A percentile compares a stretch with the other conserved stretches of the same genome.
Conservation (phyloP, 2,797 vertebrate species). For the Protonibea diacanthus region DNA sequence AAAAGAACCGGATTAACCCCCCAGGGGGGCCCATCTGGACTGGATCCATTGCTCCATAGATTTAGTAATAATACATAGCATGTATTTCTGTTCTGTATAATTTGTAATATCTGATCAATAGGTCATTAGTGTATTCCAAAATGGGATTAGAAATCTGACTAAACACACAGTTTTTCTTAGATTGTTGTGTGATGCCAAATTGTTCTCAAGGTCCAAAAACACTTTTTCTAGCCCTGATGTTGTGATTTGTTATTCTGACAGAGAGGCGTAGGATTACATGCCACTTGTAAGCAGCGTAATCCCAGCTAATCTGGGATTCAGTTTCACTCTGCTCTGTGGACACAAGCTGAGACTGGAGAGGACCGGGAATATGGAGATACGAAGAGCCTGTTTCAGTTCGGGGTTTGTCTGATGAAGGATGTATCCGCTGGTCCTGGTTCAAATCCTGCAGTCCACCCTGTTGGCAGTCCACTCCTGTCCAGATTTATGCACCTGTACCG, state of each 20-base stretch:
- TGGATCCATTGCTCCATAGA: too few relatives aligned
- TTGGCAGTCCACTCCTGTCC: conserved; percentile 84
- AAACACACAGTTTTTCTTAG: not conserved
- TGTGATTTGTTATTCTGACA: conserved; percentile 62
- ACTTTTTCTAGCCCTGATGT: conserved; percentile 30
- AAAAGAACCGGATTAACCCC: too few relatives aligned
- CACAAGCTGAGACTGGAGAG: conserved; percentile 42
- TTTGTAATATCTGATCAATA: too few relatives aligned
- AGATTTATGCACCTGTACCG: conserved; percentile 87
- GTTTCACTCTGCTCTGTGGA: conserved; percentile 66
- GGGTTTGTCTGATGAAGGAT: conserved; percentile 77
- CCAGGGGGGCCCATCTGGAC: too few relatives aligned
- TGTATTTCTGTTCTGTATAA: too few relatives aligned
- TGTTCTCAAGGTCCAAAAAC: not conserved
- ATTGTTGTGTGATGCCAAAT: not conserved
- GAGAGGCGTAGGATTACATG: conserved; percentile 71
- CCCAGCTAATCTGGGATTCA: conserved; percentile 82
- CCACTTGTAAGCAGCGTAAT: conserved; percentile 72
- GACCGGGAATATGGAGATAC: conserved; percentile 52
- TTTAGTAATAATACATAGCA: too few relatives aligned
- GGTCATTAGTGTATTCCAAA: too few relatives aligned
- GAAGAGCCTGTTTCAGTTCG: conserved; percentile 2
- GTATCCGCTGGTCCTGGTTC: conserved; percentile 81
- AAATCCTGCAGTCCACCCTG: conserved; percentile 79
- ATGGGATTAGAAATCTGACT: not conserved